Evolutionary conservation across 2,797 vertebrate genomes (phyloP).

Genomic region (Siniperca undulata): DNA sequence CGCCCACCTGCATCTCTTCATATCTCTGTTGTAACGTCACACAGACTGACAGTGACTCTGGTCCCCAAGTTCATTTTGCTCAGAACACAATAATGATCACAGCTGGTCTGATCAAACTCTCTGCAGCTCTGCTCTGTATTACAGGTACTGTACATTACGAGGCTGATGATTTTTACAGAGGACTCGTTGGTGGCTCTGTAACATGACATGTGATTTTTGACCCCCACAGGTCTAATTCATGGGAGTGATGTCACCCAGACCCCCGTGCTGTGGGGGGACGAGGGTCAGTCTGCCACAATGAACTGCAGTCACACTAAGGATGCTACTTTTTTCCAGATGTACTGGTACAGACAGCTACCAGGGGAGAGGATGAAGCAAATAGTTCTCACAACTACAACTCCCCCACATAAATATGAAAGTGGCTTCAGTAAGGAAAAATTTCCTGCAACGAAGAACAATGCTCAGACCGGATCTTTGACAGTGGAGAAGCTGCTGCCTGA

Average conservation of each 20-base stretch:
- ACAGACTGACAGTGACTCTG: background rate
- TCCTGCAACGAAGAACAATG: background rate
- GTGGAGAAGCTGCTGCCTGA: constrained; percentile 45
- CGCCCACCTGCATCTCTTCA: background rate
- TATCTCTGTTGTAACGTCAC: background rate
- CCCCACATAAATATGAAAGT: background rate
- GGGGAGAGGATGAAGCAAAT: constrained; percentile 60
- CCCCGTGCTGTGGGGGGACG: constrained; percentile 9
- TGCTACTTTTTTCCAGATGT: constrained; percentile 30
- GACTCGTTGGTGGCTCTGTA: background rate
- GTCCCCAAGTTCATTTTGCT: background rate
- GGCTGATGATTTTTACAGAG: background rate
- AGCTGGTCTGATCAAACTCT: constrained; percentile 18
- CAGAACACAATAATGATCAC: constrained; percentile 18
- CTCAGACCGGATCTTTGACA: constrained; percentile 54
- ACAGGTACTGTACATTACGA: constrained; percentile 13
- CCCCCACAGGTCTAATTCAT: background rate
- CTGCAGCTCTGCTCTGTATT: constrained; percentile 24
- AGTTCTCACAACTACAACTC: background rate
- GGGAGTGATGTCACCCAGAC: constrained; percentile 56
- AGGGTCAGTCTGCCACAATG: constrained; percentile 43
- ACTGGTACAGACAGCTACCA: constrained; percentile 75
- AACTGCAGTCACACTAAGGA: constrained; percentile 66
- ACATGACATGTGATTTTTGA: background rate
- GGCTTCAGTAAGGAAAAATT: constrained; percentile 41